Evolutionary conservation across 2,888 invertebrate genomes (phyloP).

Genomic region (Lycia hirtaria): DNA sequence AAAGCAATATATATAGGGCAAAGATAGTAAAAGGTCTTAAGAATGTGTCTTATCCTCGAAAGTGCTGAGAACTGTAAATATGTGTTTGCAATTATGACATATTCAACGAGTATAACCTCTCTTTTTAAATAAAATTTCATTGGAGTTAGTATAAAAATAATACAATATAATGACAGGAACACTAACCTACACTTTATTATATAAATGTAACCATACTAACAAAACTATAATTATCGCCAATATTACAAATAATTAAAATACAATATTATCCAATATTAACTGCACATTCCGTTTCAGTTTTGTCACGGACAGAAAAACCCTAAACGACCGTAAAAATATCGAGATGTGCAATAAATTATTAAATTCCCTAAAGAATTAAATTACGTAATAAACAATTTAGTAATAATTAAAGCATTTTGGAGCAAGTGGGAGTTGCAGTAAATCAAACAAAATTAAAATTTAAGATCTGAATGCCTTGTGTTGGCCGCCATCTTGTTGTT

Average conservation of each 20-base stretch:
- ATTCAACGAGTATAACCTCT: background rate
- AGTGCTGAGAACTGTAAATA: no score
- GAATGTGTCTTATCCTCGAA: no score
- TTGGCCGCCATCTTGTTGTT: constrained; percentile 9
- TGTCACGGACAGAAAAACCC: background rate
- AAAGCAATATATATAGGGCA: no score
- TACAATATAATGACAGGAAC: constrained; percentile 46
- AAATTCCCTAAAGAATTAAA: background rate
- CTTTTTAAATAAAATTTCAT: constrained; percentile 40
- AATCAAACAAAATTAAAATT: constrained; percentile 17
- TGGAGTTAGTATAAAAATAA: background rate
- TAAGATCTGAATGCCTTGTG: background rate
- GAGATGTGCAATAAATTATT: background rate
- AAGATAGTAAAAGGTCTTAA: no score
- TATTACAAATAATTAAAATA: constrained; percentile 28
- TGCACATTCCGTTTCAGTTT: background rate
- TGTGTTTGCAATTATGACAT: no score
- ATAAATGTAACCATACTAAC: no score
- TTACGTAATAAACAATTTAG: background rate
- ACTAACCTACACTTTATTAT: constrained; percentile 39
- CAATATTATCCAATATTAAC: constrained; percentile 25
- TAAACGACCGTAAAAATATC: background rate
- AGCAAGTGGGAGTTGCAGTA: constrained; percentile 45
- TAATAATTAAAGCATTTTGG: constrained; percentile 40
- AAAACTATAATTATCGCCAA: constrained; percentile 11